These are phyloP conservation scores for Saguinus midas DNA, from an alignment of 2,113 vertebrate species.

Conservation along the genomic window DNA sequence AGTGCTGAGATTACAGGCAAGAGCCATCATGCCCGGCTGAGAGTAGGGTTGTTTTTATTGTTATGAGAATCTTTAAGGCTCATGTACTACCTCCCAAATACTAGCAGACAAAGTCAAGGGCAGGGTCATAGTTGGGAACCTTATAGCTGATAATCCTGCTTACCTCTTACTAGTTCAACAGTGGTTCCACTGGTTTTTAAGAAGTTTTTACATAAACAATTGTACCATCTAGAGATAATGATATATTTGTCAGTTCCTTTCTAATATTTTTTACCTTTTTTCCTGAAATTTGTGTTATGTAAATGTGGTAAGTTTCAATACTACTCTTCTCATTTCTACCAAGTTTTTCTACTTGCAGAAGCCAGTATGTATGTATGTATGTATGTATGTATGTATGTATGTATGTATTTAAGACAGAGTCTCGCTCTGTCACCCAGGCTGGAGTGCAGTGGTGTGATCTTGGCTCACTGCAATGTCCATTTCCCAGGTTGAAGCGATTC, in stretches of 20 bases:
- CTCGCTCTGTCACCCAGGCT: accelerated
- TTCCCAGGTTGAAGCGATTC: neutral
- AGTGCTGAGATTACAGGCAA: too few species aligned
- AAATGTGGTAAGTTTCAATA: slow-evolving; percentile 30
- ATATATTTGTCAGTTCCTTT: neutral
- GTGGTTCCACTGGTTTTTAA: neutral
- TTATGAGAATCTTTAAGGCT: neutral
- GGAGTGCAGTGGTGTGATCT: too few species aligned
- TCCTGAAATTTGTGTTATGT: neutral
- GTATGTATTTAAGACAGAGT: neutral
- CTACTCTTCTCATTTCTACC: slow-evolving; percentile 6
- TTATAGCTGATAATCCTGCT: neutral
- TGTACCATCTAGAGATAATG: neutral
- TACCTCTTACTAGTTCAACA: neutral
- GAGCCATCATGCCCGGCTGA: too few species aligned
- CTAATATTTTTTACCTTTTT: neutral
- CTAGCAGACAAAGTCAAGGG: neutral
- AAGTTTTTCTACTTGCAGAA: neutral
- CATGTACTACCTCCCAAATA: neutral
- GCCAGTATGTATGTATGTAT: neutral
- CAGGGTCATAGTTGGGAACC: neutral
- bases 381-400: neutral
- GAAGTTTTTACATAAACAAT: neutral
- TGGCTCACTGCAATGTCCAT: too few species aligned
- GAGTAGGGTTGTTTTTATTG: neutral